Conservation (phyloP, 2,888 invertebrate species). For the Cybosia mesomella region DNA sequence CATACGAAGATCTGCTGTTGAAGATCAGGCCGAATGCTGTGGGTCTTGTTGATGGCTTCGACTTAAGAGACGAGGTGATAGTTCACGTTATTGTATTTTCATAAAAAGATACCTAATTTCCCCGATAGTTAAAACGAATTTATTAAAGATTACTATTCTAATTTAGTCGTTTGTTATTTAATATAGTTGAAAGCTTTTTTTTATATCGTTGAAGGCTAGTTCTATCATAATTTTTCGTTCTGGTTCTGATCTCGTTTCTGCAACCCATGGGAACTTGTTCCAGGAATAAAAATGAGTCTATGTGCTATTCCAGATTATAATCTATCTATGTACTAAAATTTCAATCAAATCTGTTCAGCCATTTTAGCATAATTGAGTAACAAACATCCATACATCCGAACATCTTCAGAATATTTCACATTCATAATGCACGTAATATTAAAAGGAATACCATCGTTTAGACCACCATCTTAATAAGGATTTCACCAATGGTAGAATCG, state of each 20-base stretch:
- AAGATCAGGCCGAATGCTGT: constrained; percentile 95
- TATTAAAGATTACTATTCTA: neutral
- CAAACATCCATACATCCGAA: too few species aligned
- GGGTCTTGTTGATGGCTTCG: constrained; percentile 96
- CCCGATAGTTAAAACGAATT: neutral
- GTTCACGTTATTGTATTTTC: neutral
- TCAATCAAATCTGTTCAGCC: too few species aligned
- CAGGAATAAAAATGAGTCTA: too few species aligned
- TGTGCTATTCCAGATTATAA: too few species aligned
- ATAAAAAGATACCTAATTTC: neutral
- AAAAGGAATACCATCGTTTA: neutral
- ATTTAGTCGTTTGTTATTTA: neutral
- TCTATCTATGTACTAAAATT: too few species aligned
- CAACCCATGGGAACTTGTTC: too few species aligned
- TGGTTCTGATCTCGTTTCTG: too few species aligned
- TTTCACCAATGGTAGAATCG: too few species aligned
- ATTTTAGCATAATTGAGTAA: too few species aligned
- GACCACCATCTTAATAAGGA: too few species aligned
- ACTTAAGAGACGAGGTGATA: constrained; percentile 91
- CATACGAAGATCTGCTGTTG: constrained; percentile 89
- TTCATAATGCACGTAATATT: too few species aligned
- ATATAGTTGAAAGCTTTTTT: neutral
- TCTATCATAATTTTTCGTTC: neutral
- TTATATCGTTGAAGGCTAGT: neutral
- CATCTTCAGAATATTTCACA: neutral